Conservation (phyloP, 1,140 invertebrate species). For the Acromyrmex charruanus region DNA sequence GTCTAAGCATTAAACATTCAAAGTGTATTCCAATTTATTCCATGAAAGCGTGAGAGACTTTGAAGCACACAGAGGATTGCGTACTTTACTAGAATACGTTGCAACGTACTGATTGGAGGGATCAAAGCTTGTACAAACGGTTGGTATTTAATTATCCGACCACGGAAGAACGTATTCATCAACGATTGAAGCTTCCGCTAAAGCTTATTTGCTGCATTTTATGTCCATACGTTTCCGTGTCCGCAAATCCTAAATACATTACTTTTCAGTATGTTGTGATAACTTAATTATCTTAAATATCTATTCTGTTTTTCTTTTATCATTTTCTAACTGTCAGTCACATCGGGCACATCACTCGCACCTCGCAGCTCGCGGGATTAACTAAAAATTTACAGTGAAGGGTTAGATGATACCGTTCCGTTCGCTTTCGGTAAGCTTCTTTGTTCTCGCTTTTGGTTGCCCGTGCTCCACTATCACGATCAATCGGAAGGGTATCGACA, state of each 20-base stretch:
- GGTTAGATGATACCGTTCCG: not conserved
- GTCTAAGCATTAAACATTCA: slow-evolving; percentile 69
- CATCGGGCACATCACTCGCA: not conserved
- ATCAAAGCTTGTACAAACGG: slow-evolving; percentile 72
- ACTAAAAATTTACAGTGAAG: slow-evolving; percentile 57
- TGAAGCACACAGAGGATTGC: slow-evolving; percentile 69
- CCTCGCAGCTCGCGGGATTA: not conserved
- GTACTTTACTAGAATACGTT: slow-evolving; percentile 68
- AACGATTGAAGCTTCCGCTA: slow-evolving; percentile 35
- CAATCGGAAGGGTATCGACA: slow-evolving; percentile 57
- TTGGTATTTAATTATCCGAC: slow-evolving; percentile 74
- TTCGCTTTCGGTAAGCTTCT: slow-evolving; percentile 40
- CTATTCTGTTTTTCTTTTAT: not conserved
- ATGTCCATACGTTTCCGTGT: not conserved
- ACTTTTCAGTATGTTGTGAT: not conserved
- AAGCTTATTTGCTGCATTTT: slow-evolving; percentile 54
- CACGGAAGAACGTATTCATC: slow-evolving; percentile 68
- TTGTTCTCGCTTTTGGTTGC: slow-evolving; percentile 48
- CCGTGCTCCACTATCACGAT: slow-evolving; percentile 47
- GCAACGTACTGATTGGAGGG: slow-evolving; percentile 73
- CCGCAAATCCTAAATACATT: not conserved
- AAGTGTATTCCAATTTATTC: slow-evolving; percentile 61
- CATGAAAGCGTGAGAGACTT: slow-evolving; percentile 60
- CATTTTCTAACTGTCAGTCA: slow-evolving; percentile 3
- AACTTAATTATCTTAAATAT: slow-evolving; percentile 7